phyloP scores from a whole-genome alignment of 1,140 invertebrate species.

The Trichonephila inaurata region DNA sequence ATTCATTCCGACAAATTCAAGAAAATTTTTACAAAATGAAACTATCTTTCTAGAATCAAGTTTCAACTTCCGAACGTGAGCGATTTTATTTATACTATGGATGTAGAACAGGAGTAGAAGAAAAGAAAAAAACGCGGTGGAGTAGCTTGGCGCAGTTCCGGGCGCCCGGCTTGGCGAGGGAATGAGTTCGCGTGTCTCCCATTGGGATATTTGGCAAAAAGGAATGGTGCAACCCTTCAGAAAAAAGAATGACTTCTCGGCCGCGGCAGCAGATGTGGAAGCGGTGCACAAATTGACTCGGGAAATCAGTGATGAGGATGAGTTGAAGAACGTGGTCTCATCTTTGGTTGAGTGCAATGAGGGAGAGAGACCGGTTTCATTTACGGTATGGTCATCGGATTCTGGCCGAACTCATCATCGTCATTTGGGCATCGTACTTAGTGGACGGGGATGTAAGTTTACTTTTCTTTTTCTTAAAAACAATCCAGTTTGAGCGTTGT shows the following conservation, averaged over 20 bases:
- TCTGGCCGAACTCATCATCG: not conserved
- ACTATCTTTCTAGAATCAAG: no score
- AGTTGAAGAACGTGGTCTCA: slow-evolving; percentile 16
- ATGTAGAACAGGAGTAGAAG: no score
- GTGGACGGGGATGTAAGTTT: not conserved
- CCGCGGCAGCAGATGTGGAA: slow-evolving; percentile 11
- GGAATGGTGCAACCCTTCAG: not conserved
- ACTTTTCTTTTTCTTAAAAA: not conserved
- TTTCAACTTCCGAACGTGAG: no score
- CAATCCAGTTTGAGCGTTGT: no score
- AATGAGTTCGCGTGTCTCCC: not conserved
- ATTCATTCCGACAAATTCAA: no score
- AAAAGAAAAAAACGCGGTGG: no score
- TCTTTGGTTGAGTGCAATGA: slow-evolving; percentile 25
- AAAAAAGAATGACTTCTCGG: not conserved
- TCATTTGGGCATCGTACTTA: not conserved
- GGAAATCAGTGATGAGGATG: slow-evolving; percentile 38
- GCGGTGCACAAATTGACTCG: not conserved
- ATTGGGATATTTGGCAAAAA: not conserved
- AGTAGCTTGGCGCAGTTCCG: not conserved
- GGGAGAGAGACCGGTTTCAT: slow-evolving; percentile 28
- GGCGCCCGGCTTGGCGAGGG: not conserved
- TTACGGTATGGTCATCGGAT: slow-evolving; percentile 8
- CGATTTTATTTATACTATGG: no score
- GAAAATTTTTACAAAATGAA: no score